Percentiles rank a stretch among this genome's conserved stretches.
These are phyloP conservation scores for Lochmaea crataegi DNA, from an alignment of 2,888 invertebrate genomes.

Conservation along the genomic window DNA sequence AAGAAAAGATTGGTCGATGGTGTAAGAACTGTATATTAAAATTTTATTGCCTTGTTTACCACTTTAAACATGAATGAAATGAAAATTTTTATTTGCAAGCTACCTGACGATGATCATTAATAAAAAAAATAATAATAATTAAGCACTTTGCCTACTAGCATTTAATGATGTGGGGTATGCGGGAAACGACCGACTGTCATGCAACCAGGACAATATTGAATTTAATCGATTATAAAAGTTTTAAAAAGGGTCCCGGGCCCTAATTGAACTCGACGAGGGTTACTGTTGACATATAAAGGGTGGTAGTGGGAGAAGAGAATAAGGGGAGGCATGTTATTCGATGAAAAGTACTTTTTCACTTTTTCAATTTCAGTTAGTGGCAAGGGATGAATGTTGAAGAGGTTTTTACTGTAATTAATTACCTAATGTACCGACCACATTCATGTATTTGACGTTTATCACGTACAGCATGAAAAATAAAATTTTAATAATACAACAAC, in stretches of 20 bases:
- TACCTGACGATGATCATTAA: constrained; percentile 11
- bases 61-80: not conserved
- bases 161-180: constrained; percentile 30
- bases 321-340: not conserved
- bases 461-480: not conserved
- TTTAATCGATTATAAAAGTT: constrained; percentile 38
- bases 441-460: constrained; percentile 3
- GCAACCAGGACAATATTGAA: constrained; percentile 38
- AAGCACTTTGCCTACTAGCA: constrained; percentile 24
- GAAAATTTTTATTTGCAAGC: no score
- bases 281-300: constrained; percentile 29
- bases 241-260: constrained; percentile 34
- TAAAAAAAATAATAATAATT: constrained; percentile 29
- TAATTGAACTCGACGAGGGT: constrained; percentile 38
- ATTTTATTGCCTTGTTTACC: not conserved
- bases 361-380: constrained; percentile 18
- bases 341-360: constrained; percentile 2
- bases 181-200: constrained; percentile 17
- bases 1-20: no score
- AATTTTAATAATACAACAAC: not conserved
- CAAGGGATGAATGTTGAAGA: constrained; percentile 15
- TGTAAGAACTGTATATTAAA: no score
- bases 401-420: constrained; percentile 18
- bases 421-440: constrained; percentile 4
- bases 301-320: not conserved